Evolutionary conservation across 2,888 invertebrate species (phyloP).

Genomic region (Ochropleura leucogaster): DNA sequence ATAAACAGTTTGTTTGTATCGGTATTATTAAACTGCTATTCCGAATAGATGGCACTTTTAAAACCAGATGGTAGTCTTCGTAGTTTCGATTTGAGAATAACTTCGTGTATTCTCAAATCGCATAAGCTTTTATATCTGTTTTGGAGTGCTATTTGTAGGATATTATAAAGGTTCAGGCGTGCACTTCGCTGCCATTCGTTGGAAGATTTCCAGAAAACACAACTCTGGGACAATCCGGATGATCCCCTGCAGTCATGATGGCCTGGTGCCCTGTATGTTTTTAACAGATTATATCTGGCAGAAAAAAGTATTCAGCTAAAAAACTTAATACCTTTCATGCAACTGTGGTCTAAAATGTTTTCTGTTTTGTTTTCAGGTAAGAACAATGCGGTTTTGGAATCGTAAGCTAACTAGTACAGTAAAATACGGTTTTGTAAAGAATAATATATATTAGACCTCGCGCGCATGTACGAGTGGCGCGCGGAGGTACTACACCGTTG

Average conservation of each 20-base stretch:
- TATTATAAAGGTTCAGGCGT: constrained; percentile 40
- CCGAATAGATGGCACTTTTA: constrained; percentile 6
- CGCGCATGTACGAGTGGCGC: too few relatives aligned
- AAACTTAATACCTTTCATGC: background rate
- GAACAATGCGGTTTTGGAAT: constrained; percentile 16
- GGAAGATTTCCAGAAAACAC: constrained; percentile 68
- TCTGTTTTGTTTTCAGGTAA: constrained; percentile 57
- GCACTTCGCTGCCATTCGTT: constrained; percentile 49
- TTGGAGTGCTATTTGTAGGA: constrained; percentile 34
- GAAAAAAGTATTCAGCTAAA: constrained; percentile 23
- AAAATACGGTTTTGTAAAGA: background rate
- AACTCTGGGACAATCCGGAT: constrained; percentile 58
- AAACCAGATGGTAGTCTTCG: constrained; percentile 1
- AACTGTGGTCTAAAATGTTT: constrained; percentile 14
- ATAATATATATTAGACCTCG: background rate
- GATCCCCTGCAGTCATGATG: constrained; percentile 66
- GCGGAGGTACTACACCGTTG: too few relatives aligned
- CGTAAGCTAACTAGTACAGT: constrained; percentile 19
- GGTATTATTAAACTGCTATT: constrained; percentile 7
- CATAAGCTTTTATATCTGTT: constrained; percentile 25
- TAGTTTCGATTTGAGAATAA: background rate
- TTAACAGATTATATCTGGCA: constrained; percentile 44
- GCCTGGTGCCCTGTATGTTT: constrained; percentile 62
- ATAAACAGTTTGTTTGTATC: constrained; percentile 9
- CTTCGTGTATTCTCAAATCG: constrained; percentile 19